These are phyloP conservation scores for Torymus texanus DNA, from an alignment of 2,888 invertebrate genomes.

Conservation along the genomic window DNA sequence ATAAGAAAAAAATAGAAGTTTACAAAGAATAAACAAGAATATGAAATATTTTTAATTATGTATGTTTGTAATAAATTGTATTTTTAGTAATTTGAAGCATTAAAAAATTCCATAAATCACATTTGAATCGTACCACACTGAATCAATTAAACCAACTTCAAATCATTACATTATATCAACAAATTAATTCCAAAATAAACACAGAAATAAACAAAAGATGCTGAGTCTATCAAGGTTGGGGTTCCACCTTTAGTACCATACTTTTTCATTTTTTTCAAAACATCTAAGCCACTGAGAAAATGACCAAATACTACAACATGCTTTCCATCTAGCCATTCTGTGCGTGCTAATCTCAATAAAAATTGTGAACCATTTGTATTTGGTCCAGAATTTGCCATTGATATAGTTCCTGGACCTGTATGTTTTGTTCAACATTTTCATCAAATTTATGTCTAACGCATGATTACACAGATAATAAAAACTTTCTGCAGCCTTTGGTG, in stretches of 20 bases:
- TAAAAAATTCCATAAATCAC: too few relatives aligned
- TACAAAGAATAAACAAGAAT: too few relatives aligned
- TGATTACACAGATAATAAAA: constrained; percentile 95
- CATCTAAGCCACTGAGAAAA: constrained; percentile 94
- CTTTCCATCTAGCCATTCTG: constrained; percentile 94
- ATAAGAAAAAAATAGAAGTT: too few relatives aligned
- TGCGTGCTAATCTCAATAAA: constrained; percentile 92
- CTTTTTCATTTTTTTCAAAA: constrained; percentile 93
- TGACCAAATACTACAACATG: constrained; percentile 99
- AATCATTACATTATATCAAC: too few relatives aligned
- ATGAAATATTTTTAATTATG: too few relatives aligned
- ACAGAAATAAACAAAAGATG: too few relatives aligned
- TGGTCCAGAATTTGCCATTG: constrained; percentile 99
- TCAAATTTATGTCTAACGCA: constrained; percentile 97
- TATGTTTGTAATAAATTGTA: too few relatives aligned
- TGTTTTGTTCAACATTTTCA: constrained; percentile 95
- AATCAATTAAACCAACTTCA: too few relatives aligned
- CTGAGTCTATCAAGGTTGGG: too few relatives aligned
- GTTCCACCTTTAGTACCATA: constrained; percentile 89
- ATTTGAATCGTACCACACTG: too few relatives aligned
- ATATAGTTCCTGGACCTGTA: constrained; percentile 91
- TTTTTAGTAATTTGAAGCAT: too few relatives aligned
- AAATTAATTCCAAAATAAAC: too few relatives aligned
- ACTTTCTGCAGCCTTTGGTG: constrained; percentile 96
- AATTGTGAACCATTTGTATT: constrained; percentile 99